Evolutionary conservation across 2,888 invertebrate species (phyloP), one percentile per base, ranked within the genome.

Genomic region (Drosophila parthenogenetica): DNA sequence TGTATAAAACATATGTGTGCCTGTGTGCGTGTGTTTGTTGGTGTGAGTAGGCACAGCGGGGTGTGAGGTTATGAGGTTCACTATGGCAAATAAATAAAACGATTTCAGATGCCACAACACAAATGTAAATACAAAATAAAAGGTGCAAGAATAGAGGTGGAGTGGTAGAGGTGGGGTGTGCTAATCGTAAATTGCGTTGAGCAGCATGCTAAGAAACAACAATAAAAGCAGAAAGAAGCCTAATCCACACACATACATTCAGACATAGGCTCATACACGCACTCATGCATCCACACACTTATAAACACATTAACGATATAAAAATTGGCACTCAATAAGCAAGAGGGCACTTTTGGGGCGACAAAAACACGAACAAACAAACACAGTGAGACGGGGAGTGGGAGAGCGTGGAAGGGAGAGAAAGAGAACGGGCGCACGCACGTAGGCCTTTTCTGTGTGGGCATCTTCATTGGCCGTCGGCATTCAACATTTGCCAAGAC

Each of bases 261-360:
- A 35, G 25, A 39, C 37, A 64, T 55, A 40, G 35, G 37, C 40
- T 50, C 7, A 60, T 39, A 25, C 58, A 40, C 39, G 5, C 25
- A 22, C 40, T 35, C 17, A 7, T 16, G 7, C 50, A 50, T 10
- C 19, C 32, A 50, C 51, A 57, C 46, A 46, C 48, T 54, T 35
- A 60, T 43, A 65, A 53, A 60, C 69, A 72, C 72, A 81, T 81
- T 79, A 81, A 70, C 70, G 70, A 74, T 72, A 82, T 74, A 73
- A 87, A 85, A 87, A 83, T 83, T 87, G 83, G 85, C 77, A 85
- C 88, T 85, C 83, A 87, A 83, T 87, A 77, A 73, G 82, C 88
- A 70, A 64, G 66, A 71, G 77, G 71, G 67, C 63, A 77, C 74
- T 87, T 76, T 70, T 67, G 87, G 59, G 54, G 50, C 71, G 50